Evolutionary conservation across 2,113 vertebrate genomes (phyloP).

Genomic region (Mesoclemmys tuberculata): DNA sequence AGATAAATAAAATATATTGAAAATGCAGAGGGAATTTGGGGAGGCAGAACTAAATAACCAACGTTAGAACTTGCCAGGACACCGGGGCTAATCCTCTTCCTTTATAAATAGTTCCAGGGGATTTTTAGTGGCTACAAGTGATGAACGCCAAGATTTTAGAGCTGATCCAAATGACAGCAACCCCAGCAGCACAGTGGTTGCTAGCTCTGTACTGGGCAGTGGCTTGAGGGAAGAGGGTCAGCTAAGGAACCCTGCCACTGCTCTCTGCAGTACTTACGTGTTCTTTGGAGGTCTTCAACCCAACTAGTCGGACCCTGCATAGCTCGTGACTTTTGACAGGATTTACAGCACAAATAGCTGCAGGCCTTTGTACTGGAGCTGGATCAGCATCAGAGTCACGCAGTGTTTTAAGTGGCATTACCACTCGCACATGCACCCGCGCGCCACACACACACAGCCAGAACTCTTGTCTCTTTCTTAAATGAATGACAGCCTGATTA

Average conservation of each 20-base stretch:
- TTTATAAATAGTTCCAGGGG: not conserved
- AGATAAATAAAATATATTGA: not conserved
- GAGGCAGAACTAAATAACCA: not conserved
- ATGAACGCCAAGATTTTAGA: not conserved
- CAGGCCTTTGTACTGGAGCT: not conserved
- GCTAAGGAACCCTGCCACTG: not conserved
- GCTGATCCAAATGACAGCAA: not conserved
- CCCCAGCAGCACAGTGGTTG: not conserved
- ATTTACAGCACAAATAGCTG: not conserved
- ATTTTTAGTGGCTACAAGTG: not conserved
- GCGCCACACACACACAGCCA: not conserved
- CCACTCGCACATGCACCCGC: not conserved
- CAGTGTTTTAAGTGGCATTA: not conserved
- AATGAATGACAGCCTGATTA: not conserved
- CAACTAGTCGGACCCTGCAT: not conserved
- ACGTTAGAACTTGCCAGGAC: not conserved
- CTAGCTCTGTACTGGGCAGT: not conserved
- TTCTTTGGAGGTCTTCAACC: not conserved
- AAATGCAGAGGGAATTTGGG: not conserved
- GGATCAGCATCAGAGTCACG: not conserved
- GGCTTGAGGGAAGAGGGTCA: not conserved
- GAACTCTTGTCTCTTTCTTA: not conserved
- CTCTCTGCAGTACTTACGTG: accelerated
- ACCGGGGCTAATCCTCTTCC: not conserved
- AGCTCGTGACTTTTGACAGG: not conserved